Conservation (phyloP, 2,888 invertebrate genomes). For the Priocnemis perturbator region DNA sequence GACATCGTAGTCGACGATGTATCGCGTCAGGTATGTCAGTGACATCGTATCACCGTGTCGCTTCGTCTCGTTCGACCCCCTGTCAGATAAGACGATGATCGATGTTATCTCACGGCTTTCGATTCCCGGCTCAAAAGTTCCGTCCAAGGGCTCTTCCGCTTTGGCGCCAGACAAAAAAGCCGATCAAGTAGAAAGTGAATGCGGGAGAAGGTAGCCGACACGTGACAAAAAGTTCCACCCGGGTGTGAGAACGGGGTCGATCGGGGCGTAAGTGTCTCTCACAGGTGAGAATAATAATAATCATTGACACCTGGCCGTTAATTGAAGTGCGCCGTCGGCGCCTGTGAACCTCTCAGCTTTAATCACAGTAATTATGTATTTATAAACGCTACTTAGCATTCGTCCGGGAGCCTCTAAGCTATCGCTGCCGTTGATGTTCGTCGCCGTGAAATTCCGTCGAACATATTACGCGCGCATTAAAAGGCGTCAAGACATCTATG, state of each 20-base stretch:
- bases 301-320: slow-evolving; percentile 47
- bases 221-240: not conserved
- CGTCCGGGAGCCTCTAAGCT: slow-evolving; percentile 25
- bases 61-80: too few species aligned
- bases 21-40: too few species aligned
- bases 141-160: too few species aligned
- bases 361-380: slow-evolving; percentile 46
- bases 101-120: too few species aligned
- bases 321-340: slow-evolving; percentile 40
- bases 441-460: slow-evolving; percentile 7
- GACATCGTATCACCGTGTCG: too few species aligned
- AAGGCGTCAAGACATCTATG: not conserved
- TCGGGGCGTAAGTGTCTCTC: not conserved
- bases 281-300: slow-evolving; percentile 37
- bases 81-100: too few species aligned
- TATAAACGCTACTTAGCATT: slow-evolving; percentile 46
- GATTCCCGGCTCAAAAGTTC: too few species aligned
- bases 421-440: not conserved
- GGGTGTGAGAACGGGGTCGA: not conserved
- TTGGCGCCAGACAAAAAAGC: too few species aligned
- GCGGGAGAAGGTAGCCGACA: too few species aligned
- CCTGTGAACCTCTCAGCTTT: slow-evolving; percentile 27
- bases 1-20: too few species aligned
- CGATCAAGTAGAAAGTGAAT: too few species aligned
- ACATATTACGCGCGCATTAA: slow-evolving; percentile 27